phyloP scores from a whole-genome alignment of 2,888 invertebrate genomes.

The Melieria picta region DNA sequence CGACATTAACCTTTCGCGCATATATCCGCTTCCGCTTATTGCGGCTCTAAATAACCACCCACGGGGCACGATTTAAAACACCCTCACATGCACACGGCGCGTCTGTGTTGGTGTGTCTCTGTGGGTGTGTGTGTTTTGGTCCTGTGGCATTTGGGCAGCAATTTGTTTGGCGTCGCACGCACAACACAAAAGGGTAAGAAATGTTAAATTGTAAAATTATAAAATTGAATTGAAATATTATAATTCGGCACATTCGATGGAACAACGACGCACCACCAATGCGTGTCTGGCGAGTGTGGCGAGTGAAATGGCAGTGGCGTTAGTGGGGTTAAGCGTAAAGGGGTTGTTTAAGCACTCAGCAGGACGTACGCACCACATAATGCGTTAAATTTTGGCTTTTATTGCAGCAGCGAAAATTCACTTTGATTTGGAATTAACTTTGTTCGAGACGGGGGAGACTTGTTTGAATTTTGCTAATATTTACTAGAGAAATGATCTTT shows the following conservation, averaged over 20 bases:
- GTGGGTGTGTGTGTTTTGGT: not conserved
- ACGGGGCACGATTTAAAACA: conserved; percentile 29
- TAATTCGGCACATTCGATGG: conserved; percentile 20
- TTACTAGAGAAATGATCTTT: too few species aligned
- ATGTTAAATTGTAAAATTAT: conserved; percentile 46
- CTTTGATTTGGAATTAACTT: conserved; percentile 19
- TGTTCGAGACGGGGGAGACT: too few species aligned
- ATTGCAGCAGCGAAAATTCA: not conserved
- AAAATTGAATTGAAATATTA: conserved; percentile 45
- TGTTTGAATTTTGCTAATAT: too few species aligned
- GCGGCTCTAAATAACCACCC: conserved; percentile 40
- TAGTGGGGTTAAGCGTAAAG: too few species aligned
- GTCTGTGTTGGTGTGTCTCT: not conserved
- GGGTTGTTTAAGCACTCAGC: conserved; percentile 29
- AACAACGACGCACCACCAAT: too few species aligned
- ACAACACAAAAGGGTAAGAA: conserved; percentile 37
- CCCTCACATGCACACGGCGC: conserved; percentile 11
- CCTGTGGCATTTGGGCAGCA: conserved; percentile 4
- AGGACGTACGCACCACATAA: conserved; percentile 33
- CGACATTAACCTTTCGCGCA: conserved; percentile 54
- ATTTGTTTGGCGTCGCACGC: conserved; percentile 17
- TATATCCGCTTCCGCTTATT: conserved; percentile 52
- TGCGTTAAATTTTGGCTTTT: not conserved
- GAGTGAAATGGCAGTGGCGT: too few species aligned
- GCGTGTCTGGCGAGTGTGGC: too few species aligned